Evolutionary conservation across 2,888 invertebrate species (phyloP), one percentile per base, ranked within the genome.

Genomic region (Rapana venosa): DNA sequence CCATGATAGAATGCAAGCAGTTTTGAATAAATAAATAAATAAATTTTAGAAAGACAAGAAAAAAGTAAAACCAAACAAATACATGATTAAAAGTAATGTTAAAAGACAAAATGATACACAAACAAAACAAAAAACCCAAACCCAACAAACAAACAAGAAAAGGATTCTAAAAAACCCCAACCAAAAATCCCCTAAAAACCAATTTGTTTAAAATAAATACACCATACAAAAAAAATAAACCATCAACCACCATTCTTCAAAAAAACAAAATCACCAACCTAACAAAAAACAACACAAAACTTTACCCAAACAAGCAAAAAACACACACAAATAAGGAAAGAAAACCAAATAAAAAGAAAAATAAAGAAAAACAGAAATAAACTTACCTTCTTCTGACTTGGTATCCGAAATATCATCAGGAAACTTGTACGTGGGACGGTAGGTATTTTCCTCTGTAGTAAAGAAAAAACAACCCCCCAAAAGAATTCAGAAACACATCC

Each of bases 361-460:
- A 88, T 58, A 58, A 5, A 77, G 1, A 32, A 77, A 5, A 22
- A 22, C 5, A 74, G n/a, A 74, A 26, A 47, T 22, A 83, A 13
- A 22, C 4, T 30, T 87, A 84, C 94, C 95, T 92, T 94, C 94
- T 87, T 93, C 93, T 87, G 94, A 94, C 87, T 94, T 94, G 0
- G 94, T 92, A 81, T 94, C 94, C 56, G 93, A 91, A 66, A 93
- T 93, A 30, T 94, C 92, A 79, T 95, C 94, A 11, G 95, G 95
- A 91, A 95, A 95, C 90, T 92, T 93, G 92, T 95, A 95, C 13
- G 95, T 95, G 22, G 95, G 95, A 87, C 90, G 94, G 91, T 95
- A 95, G 22, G 92, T 92, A 90, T 95, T 95, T 32, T 91, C 91
- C 66, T 94, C 95, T 95, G 94, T 90, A 93, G 93, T 22, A 11